Percentiles rank a stretch among this genome's conserved stretches.
phyloP scores from a whole-genome alignment of 2,113 vertebrate genomes.

The Pteruthius melanotis region DNA sequence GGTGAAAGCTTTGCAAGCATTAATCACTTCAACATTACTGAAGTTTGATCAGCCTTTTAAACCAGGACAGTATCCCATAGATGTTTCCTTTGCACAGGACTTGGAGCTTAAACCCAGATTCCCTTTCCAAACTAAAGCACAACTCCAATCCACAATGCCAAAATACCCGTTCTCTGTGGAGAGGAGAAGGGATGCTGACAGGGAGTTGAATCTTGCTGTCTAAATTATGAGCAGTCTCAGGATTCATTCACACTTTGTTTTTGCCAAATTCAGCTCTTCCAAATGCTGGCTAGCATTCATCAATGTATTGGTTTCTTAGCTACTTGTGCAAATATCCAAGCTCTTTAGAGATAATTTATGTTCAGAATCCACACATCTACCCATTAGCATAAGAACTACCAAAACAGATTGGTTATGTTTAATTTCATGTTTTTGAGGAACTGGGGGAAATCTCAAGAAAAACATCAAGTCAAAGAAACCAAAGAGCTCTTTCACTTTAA shows the following conservation, averaged over 20 bases:
- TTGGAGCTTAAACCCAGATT: neutral
- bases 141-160: neutral
- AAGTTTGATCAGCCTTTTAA: neutral
- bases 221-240: neutral
- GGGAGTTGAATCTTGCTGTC: neutral
- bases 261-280: constrained; percentile 30
- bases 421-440: constrained; percentile 3
- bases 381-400: constrained; percentile 27
- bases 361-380: constrained; percentile 1
- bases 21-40: neutral
- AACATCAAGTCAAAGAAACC: neutral
- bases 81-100: neutral
- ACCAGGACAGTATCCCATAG: neutral
- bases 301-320: constrained; percentile 14
- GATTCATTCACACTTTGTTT: constrained; percentile 1
- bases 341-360: constrained; percentile 40
- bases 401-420: constrained; percentile 39
- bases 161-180: neutral
- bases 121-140: neutral
- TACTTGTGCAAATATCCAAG: constrained; percentile 6
- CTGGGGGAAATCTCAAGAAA: neutral
- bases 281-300: constrained; percentile 26
- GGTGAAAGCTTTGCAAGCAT: neutral
- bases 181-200: neutral
- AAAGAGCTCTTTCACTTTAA: neutral